Evolutionary conservation across 2,888 invertebrate genomes (phyloP), one percentile per base, ranked within the genome.

Genomic region (Ormyrus nitidulus): DNA sequence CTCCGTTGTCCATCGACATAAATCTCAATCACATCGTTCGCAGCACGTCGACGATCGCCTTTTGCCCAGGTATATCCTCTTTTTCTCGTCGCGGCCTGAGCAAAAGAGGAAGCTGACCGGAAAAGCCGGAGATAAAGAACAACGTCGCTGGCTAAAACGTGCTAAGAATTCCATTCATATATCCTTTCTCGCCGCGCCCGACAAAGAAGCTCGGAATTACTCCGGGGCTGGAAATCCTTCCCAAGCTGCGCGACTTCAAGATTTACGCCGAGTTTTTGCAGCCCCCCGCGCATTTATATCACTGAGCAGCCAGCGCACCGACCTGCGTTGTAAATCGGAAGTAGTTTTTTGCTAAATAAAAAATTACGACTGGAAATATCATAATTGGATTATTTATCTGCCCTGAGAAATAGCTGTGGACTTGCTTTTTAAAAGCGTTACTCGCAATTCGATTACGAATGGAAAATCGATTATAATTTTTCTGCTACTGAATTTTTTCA

Each of bases 121-220:
- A 69, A 77, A 77, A 73, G 80, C 73, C 62, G 8, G 66, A 76
- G 73, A 80, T 77, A 77, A 77, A 73, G 68, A 72, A 66, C 53
- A 75, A 34, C 56, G 62, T 19, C 61, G 34, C 44, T 44, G 34
- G 44, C 11, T 13, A 44, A n/a, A 13, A 79, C 80, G 80, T 80
- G 80, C 76, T 19, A n/a, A 51, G 80, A 80, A 80, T 80, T 76
- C 62, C 72, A 51, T 69, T 79, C 66, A 62, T 53, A 71, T 71
- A 10, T 19, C 7, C 51, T 46, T 9, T 13, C 13, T 19, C 58
- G 3, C 62, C 6, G 70, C 19, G n/a, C 9, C 53, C 54, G 58
- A 66, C 78, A 72, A 61, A 66, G 49, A 61, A 73, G 10, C 49
- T n/a, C 65, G 69, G 51, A 78, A 79, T 79, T 58, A 62, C 79